Evolutionary conservation across 2,888 invertebrate species (phyloP).

Genomic region (Branchipolynoe longqiensis): DNA sequence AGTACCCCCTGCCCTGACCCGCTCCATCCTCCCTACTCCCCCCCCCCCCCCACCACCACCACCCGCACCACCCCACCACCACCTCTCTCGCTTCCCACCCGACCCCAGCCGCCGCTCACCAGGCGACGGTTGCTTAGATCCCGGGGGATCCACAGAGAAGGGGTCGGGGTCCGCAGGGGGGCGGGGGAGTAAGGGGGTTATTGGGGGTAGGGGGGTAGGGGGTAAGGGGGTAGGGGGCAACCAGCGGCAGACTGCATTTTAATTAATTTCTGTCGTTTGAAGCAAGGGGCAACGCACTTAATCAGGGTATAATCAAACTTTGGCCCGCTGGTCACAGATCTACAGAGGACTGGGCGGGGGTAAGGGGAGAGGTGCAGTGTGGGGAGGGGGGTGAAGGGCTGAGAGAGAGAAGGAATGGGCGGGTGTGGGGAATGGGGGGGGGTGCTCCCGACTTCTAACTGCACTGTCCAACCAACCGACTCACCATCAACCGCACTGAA

Average conservation of each 20-base stretch:
- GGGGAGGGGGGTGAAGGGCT: not conserved
- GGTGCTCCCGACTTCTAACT: no score
- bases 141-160: constrained; percentile 37
- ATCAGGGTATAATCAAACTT: constrained; percentile 56
- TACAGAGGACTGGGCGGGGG: not conserved
- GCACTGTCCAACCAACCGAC: no score
- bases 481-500: no score
- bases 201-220: no score
- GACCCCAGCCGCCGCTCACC: constrained; percentile 41
- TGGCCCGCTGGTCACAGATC: constrained; percentile 44
- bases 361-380: constrained; percentile 6
- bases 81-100: no score
- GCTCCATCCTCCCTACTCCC: no score
- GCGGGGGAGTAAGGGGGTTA: no score
- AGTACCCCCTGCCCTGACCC: constrained; percentile 7
- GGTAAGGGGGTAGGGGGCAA: no score
- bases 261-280: constrained; percentile 55
- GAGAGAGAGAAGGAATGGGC: not conserved
- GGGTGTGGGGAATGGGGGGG: not conserved
- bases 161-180: not conserved
- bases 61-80: no score
- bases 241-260: no score
- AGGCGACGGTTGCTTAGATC: constrained; percentile 15
- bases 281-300: constrained; percentile 54
- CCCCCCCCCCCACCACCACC: no score